Conservation (phyloP, 2,888 invertebrate genomes). For the Cataglyphis livida region DNA sequence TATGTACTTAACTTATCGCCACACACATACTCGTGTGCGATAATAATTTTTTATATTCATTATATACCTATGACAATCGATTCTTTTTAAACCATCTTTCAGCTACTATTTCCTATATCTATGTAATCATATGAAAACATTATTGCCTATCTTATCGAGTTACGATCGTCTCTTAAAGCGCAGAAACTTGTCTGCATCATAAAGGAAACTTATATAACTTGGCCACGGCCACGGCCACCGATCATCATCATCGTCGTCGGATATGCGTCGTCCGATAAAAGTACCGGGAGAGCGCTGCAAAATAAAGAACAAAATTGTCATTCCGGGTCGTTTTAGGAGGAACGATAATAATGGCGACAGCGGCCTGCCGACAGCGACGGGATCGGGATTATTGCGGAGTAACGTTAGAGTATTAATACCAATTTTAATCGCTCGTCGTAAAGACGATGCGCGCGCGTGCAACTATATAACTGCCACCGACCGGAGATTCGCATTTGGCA, state of each 20-base stretch:
- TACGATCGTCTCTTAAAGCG: slow-evolving; percentile 64
- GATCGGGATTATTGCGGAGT: slow-evolving; percentile 43
- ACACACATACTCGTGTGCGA: neutral
- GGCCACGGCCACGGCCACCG: slow-evolving; percentile 49
- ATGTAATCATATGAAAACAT: slow-evolving; percentile 46
- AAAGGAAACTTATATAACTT: slow-evolving; percentile 43
- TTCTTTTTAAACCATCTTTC: neutral
- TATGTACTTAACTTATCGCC: neutral
- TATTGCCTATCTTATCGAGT: slow-evolving; percentile 53
- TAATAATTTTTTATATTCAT: too few relatives aligned
- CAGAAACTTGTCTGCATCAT: slow-evolving; percentile 32
- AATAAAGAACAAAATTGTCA: slow-evolving; percentile 46
- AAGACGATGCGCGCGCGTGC: slow-evolving; percentile 77
- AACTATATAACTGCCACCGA: slow-evolving; percentile 71
- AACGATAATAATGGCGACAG: slow-evolving; percentile 32
- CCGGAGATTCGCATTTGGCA: slow-evolving; percentile 68
- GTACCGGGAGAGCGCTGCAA: slow-evolving; percentile 7
- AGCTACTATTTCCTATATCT: neutral
- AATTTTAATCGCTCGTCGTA: slow-evolving; percentile 84
- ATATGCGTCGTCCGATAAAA: slow-evolving; percentile 61
- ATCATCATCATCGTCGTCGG: slow-evolving; percentile 24
- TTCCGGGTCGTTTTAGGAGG: slow-evolving; percentile 44
- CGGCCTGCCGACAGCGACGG: slow-evolving; percentile 33
- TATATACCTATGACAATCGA: neutral
- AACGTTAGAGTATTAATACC: slow-evolving; percentile 79